Base-by-base conservation (phyloP, 1,140 invertebrate genomes). In the Subanguina moxae region DNA sequence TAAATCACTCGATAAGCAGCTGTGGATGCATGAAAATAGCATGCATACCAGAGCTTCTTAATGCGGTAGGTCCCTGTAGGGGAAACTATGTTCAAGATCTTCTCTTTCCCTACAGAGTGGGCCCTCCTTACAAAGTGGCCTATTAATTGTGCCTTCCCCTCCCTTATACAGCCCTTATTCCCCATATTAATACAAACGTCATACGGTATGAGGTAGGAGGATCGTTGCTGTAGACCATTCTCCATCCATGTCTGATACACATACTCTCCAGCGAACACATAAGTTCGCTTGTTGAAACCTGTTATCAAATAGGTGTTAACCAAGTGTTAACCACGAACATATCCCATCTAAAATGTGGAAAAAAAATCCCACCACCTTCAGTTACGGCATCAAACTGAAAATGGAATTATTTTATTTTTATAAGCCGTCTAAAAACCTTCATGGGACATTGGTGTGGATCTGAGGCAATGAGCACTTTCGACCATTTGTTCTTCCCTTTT, bases 231-330 rank as follows among this genome's bases (percentile, higher is more conserved):
- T 13, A 75, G 52, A 5, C 73, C 73, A 32, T 75, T 25, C n/a
- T 75, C 71, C 3, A 57, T 28, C 63, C 63, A 75, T 19, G 74
- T 59, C 52, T 75, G 69, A 52, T 75, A 76, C 23, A 75, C 73
- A 45, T 64, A 61, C 58, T 71, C 64, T 19, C 59, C 66, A n/a
- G 73, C 38, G 46, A 75, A 75, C 28, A 76, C 30, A 57, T 75
- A 75, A 21, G 62, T 67, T n/a, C 63, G 71, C n/a, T 65, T 73
- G 57, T 74, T 74, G 32, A 63, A 65, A n/a, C 59, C 70, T 71
- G 38, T 23, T 57, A 13, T n/a, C 11, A 45, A 13, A 45, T 45
- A 13, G 43, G 43, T 13, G 43, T 45, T n/a, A n/a, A 45, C 43
- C n/a, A 45, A 45, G 25, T 43, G 23, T 43, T 0, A 23, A 8